Evolutionary conservation across 2,113 vertebrate genomes (phyloP), one percentile per base, ranked within the genome.

Genomic region (Sapajus apella): DNA sequence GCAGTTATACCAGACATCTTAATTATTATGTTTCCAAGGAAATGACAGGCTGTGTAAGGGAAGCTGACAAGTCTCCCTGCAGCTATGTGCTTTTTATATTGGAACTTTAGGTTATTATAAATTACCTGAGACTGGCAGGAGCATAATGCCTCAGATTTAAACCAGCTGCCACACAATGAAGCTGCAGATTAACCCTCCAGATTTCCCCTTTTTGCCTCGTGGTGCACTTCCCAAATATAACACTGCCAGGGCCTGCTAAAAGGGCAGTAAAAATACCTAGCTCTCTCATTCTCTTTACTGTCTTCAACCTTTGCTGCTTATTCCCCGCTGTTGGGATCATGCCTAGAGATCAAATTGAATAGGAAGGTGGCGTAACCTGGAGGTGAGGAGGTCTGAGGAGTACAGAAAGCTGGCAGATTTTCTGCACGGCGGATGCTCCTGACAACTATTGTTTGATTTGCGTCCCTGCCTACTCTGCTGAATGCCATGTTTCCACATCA

Each of bases 1-100:
- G 96, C 90, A 98, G 98, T 98, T 99, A 97, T 90, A 98, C 58
- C 93, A 98, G 98, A 98, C 98, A 98, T 98, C 98, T 99, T 99
- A 99, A 99, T 99, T 99, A 98, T 98, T 98, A 96, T 98, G 98
- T 98, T 98, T 98, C 98, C 97, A 98, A 97, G 98, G 98, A 98
- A 98, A 98, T 98, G 98, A 97, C 98, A 99, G 97, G 40, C 96
- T 58, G 6, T 94, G 96, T 97, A 98, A 99, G 97, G 96, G 97
- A 98, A 98, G 96, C 94, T 99, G 98, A 98, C 86, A 98, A 90
- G 97, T 98, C 97, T 98, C 98, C 98, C 98, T 98, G 97, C 95
- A 98, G 98, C 97, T 98, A 90, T 98, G 94, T 97, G 97, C 97
- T 98, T 98, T 98, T 98, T 97, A 95, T 97, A 95, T 97, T 98